These are phyloP conservation scores for Aleiodes alternator DNA, from an alignment of 2,888 invertebrate genomes.

Conservation along the genomic window DNA sequence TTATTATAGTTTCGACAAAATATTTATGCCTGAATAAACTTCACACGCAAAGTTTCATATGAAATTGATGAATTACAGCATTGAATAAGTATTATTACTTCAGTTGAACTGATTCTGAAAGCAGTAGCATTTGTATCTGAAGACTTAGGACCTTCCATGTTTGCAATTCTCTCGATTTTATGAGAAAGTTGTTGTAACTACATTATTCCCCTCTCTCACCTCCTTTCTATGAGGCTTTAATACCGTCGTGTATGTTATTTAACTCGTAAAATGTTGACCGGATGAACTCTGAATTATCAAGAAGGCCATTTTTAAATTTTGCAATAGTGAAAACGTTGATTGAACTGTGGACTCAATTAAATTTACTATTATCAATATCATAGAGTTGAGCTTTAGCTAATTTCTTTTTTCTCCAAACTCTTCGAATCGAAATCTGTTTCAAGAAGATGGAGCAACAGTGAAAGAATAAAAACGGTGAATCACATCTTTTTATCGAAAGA, in stretches of 20 bases:
- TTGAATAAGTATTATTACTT: neutral
- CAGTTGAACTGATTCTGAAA: slow-evolving; percentile 3
- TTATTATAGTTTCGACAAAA: no score
- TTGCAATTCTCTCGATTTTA: slow-evolving; percentile 49
- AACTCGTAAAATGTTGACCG: slow-evolving; percentile 8
- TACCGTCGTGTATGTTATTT: slow-evolving; percentile 10
- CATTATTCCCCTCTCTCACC: neutral
- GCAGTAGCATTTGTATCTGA: neutral
- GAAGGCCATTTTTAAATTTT: neutral
- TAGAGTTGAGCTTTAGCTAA: no score
- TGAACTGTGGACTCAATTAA: no score
- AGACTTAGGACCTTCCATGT: slow-evolving; percentile 55
- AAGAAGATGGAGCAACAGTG: no score
- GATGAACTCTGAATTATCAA: slow-evolving; percentile 20
- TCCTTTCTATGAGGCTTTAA: slow-evolving; percentile 6
- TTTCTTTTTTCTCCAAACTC: no score
- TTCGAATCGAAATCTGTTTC: no score
- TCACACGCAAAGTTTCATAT: no score
- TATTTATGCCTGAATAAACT: no score
- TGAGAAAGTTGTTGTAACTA: slow-evolving; percentile 61
- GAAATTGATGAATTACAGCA: neutral
- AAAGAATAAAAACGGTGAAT: no score
- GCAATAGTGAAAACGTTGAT: no score
- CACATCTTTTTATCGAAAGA: no score
- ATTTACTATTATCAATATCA: no score